Base-by-base conservation (phyloP, 2,113 vertebrate species). In the Lasiurus borealis region DNA sequence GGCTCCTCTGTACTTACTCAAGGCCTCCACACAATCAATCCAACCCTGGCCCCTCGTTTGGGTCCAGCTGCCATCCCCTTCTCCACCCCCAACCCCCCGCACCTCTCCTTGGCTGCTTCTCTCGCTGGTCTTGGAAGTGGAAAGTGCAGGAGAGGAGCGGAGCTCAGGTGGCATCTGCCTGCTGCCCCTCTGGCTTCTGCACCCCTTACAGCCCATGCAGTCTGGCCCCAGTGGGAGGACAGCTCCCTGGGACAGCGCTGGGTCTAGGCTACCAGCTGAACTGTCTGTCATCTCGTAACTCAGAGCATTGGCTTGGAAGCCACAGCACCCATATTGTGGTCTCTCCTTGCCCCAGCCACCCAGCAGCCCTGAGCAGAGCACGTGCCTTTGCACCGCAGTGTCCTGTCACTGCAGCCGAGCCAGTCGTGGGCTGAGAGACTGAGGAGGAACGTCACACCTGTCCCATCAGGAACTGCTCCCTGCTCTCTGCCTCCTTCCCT, bases 291-390 rank as follows among this genome's bases (percentile, higher is more conserved):
- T 48, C 10, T n/a, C n/a, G 57, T 48, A 16, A 10, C 71, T 93
- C 46, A 83, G 66, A 76, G 21, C 27, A 5, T 34, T 81, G 48
- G 29, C 85, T 92, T 85, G 52, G 91, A 90, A 82, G 72, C 44
- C 75, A 25, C 18, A 48, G 82, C 5, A 80, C 71, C 36, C 50
- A 57, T 77, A 36, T 85, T 57, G 15, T n/a, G 54, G 57, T 44
- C 31, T 84, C 31, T 29, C 36, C 75, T 76, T 85, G 69, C 59
- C 76, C 13, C 76, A 57, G 62, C 72, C 83, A 54, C 46, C 34
- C n/a, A 48, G 34, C 23, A 7, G 78, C 64, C 9, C 57, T 46
- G 50, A 87, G n/a, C 15, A 29, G 59, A 81, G 31, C 62, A 19
- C 25, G 57, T 46, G 75, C 73, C 48, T 0, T 5, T 50, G 66